Evolutionary conservation across 2,113 vertebrate species (phyloP).

Genomic region (Aleadryas rufinucha): DNA sequence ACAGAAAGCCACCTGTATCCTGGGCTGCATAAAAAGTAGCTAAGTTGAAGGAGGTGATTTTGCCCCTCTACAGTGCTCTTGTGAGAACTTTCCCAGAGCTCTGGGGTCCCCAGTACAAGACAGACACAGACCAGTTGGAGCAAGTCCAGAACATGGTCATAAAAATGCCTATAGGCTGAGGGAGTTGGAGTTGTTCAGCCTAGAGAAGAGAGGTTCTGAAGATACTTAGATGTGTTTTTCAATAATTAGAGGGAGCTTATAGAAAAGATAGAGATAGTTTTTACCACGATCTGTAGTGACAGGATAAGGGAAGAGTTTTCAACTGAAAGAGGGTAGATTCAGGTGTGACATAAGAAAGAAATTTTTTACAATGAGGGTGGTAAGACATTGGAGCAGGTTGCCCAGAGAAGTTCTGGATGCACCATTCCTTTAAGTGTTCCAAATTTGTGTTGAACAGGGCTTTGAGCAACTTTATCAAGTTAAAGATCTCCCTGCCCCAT

Average conservation of each 20-base stretch:
- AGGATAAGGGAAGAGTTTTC: not conserved
- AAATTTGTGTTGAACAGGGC: not conserved
- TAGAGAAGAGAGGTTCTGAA: not conserved
- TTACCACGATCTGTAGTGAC: not conserved
- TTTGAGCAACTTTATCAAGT: not conserved
- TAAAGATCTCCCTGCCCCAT: not conserved
- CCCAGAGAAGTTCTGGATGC: not conserved
- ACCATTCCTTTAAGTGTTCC: not conserved
- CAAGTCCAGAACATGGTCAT: not conserved
- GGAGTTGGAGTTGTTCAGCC: not conserved
- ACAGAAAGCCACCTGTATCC: not conserved
- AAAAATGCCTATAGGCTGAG: not conserved
- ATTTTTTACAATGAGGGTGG: not conserved
- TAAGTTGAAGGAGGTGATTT: not conserved
- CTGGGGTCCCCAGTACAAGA: not conserved
- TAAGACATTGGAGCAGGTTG: not conserved
- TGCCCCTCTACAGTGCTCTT: not conserved
- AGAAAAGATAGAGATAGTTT: not conserved
- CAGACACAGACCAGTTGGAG: not conserved
- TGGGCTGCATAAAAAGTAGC: not conserved
- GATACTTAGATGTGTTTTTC: not conserved
- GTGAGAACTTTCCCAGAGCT: not conserved
- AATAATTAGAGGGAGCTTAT: not conserved
- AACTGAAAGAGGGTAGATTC: not conserved
- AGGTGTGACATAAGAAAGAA: not conserved